These are phyloP conservation scores for Coecobrya sp. DNA, from an alignment of 2,888 invertebrate species.

Conservation along the genomic window DNA sequence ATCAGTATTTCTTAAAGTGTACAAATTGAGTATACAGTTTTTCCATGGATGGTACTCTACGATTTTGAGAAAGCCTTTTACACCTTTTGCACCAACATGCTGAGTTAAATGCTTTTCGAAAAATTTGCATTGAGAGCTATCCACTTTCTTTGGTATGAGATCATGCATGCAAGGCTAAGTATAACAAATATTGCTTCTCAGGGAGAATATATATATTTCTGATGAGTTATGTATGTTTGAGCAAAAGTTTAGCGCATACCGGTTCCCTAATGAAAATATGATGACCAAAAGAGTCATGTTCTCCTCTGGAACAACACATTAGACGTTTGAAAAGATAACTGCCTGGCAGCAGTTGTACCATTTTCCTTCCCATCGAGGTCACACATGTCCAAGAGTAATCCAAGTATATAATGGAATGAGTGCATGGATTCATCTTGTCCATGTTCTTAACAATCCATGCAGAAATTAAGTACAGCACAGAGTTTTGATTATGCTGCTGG, in stretches of 20 bases:
- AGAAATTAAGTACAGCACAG: constrained; percentile 78
- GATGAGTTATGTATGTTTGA: neutral
- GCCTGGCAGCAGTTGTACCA: constrained; percentile 80
- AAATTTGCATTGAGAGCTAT: constrained; percentile 36
- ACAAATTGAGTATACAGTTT: constrained; percentile 69
- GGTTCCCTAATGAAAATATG: constrained; percentile 80
- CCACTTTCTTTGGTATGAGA: constrained; percentile 63
- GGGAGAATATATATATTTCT: neutral
- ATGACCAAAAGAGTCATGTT: constrained; percentile 80
- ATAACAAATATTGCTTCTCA: neutral
- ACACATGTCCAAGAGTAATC: constrained; percentile 83
- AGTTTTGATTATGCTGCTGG: constrained; percentile 69
- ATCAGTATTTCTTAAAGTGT: constrained; percentile 31
- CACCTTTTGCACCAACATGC: constrained; percentile 73
- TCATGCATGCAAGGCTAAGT: constrained; percentile 60
- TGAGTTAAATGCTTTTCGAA: constrained; percentile 75
- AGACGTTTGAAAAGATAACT: constrained; percentile 79
- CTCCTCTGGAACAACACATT: constrained; percentile 57
- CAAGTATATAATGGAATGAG: constrained; percentile 55
- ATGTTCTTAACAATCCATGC: constrained; percentile 82
- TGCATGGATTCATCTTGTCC: constrained; percentile 80
- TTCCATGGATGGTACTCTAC: constrained; percentile 81
- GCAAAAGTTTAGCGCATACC: too few species aligned
- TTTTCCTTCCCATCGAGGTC: constrained; percentile 78
- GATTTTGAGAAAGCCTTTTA: constrained; percentile 74